Evolutionary conservation across 1,140 invertebrate genomes (phyloP).

Genomic region (Orchesella cincta): DNA sequence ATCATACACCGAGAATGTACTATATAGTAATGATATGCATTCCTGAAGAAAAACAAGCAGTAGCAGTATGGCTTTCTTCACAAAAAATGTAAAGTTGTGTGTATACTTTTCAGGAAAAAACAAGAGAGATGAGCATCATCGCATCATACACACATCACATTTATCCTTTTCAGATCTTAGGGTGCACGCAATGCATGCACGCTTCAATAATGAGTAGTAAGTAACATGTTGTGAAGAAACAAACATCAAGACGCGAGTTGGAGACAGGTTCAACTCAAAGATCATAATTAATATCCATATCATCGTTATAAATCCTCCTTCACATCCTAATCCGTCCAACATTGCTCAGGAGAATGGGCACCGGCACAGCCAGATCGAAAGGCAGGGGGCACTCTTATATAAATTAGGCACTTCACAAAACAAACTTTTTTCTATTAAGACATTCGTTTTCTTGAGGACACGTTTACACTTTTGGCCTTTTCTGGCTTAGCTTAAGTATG

Average conservation of each 20-base stretch:
- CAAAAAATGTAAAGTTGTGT: slow-evolving; percentile 1
- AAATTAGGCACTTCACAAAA: background rate
- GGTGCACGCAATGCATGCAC: slow-evolving; percentile 1
- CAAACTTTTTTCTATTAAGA: slow-evolving; percentile 1
- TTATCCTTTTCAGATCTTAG: slow-evolving; percentile 6
- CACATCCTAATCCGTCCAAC: background rate
- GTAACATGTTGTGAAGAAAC: background rate
- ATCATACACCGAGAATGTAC: background rate
- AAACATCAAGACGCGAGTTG: slow-evolving; percentile 5
- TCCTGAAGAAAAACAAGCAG: slow-evolving; percentile 8
- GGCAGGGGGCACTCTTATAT: slow-evolving; percentile 8
- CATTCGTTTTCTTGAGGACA: background rate
- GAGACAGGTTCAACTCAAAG: slow-evolving; percentile 8
- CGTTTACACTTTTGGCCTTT: background rate
- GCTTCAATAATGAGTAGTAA: background rate
- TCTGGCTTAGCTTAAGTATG: background rate
- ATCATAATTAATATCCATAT: slow-evolving; percentile 21
- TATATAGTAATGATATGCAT: slow-evolving; percentile 7
- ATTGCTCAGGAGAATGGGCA: background rate
- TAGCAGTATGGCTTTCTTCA: background rate
- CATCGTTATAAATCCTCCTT: background rate
- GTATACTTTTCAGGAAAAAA: background rate
- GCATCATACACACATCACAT: background rate
- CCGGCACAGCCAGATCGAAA: slow-evolving; percentile 10
- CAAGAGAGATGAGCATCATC: background rate